phyloP scores from a whole-genome alignment of 2,797 vertebrate genomes.

The Aselliscus stoliczkanus region DNA sequence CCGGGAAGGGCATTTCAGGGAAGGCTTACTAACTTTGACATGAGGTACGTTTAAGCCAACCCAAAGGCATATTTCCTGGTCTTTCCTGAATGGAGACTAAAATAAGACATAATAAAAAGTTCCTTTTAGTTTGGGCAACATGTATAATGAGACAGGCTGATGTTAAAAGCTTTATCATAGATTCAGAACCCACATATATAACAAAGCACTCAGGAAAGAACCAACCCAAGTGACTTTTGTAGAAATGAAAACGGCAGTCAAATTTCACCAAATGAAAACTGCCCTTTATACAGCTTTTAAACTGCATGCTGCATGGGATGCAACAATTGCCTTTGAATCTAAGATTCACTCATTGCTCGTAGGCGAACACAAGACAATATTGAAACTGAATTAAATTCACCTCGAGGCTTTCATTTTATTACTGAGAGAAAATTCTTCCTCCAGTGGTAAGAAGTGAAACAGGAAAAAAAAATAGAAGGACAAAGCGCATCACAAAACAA shows the following conservation, averaged over 20 bases:
- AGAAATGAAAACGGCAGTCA: not conserved
- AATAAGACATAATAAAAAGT: conserved; percentile 6
- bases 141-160: not conserved
- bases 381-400: not conserved
- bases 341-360: not conserved
- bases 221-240: not conserved
- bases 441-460: not conserved
- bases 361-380: not conserved
- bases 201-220: not conserved
- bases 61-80: not conserved
- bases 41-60: not conserved
- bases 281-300: not conserved
- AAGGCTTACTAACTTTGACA: not conserved
- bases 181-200: not conserved
- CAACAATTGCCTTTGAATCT: not conserved
- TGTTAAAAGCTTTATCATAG: not conserved
- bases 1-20: not conserved
- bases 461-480: not conserved
- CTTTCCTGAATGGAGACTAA: not conserved
- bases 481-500: not conserved
- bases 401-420: not conserved
- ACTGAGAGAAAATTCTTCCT: not conserved
- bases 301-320: not conserved
- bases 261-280: not conserved
- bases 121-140: not conserved